Conservation (phyloP, 2,113 vertebrate species). For the Phyllopteryx taeniolatus region DNA sequence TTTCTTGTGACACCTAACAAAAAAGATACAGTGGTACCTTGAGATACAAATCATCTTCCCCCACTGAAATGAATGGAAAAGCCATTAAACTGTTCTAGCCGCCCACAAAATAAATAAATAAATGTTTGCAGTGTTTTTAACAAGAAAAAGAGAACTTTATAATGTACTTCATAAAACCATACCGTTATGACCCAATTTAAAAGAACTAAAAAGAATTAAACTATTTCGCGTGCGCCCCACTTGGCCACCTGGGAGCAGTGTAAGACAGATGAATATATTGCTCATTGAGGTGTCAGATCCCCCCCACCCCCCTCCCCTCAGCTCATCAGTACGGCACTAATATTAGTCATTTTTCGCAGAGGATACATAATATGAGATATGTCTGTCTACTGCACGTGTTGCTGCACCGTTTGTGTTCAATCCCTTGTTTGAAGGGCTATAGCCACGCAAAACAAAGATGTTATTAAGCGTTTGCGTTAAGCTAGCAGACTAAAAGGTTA, state of each 20-base stretch:
- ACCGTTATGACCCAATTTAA: not conserved
- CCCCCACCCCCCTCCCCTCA: too few relatives aligned
- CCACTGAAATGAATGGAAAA: too few relatives aligned
- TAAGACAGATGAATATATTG: not conserved
- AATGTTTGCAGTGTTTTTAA: too few relatives aligned
- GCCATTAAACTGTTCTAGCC: too few relatives aligned
- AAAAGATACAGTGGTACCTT: not conserved
- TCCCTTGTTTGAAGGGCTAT: not conserved
- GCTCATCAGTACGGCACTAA: too few relatives aligned
- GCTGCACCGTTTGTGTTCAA: not conserved
- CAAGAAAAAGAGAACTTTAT: too few relatives aligned
- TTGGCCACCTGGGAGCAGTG: not conserved
- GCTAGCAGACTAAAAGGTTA: not conserved
- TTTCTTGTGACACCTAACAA: constrained; percentile 1
- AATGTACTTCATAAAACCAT: too few relatives aligned
- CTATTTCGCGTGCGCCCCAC: not conserved
- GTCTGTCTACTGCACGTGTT: not conserved
- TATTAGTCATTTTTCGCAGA: not conserved
- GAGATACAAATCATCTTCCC: not conserved
- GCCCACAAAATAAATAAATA: too few relatives aligned
- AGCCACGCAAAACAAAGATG: not conserved
- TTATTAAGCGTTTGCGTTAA: not conserved
- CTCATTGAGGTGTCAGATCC: not conserved
- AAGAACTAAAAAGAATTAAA: not conserved
- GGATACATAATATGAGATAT: not conserved